phyloP scores from a whole-genome alignment of 1,140 invertebrate species.

The Leucophenga varia region DNA sequence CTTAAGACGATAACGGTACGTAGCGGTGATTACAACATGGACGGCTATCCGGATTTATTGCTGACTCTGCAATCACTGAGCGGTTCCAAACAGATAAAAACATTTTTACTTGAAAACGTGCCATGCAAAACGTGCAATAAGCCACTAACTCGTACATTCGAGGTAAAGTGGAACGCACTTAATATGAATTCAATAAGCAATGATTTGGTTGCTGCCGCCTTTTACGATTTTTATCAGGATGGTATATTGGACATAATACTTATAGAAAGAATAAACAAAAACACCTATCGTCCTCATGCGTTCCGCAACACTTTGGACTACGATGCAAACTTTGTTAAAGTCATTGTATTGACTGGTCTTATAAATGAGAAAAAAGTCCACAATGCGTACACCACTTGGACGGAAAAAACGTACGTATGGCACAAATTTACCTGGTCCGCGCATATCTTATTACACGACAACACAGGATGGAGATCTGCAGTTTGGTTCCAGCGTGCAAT shows the following conservation, averaged over 20 bases:
- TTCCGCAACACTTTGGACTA: constrained; percentile 88
- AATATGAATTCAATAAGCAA: constrained; percentile 63
- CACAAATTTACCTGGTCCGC: constrained; percentile 85
- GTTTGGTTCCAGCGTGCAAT: constrained; percentile 77
- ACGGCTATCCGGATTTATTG: constrained; percentile 92
- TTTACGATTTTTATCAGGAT: constrained; percentile 92
- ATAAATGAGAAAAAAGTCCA: constrained; percentile 71
- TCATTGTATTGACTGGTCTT: constrained; percentile 86
- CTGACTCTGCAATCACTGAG: constrained; percentile 68
- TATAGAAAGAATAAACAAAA: constrained; percentile 62
- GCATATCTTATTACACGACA: constrained; percentile 82
- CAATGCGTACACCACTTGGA: constrained; percentile 69
- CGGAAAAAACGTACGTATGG: constrained; percentile 79
- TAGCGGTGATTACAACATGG: constrained; percentile 92
- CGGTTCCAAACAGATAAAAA: constrained; percentile 58
- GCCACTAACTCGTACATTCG: constrained; percentile 71
- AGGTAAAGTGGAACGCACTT: constrained; percentile 72
- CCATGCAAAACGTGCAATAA: constrained; percentile 57
- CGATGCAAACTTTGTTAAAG: constrained; percentile 94
- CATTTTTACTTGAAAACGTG: constrained; percentile 79
- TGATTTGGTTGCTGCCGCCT: constrained; percentile 78
- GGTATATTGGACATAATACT: constrained; percentile 78
- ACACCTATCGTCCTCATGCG: constrained; percentile 62
- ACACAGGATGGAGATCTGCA: constrained; percentile 77
- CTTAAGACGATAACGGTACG: constrained; percentile 77